Conservation (phyloP, 2,888 invertebrate genomes). For the Myathropa florea region DNA sequence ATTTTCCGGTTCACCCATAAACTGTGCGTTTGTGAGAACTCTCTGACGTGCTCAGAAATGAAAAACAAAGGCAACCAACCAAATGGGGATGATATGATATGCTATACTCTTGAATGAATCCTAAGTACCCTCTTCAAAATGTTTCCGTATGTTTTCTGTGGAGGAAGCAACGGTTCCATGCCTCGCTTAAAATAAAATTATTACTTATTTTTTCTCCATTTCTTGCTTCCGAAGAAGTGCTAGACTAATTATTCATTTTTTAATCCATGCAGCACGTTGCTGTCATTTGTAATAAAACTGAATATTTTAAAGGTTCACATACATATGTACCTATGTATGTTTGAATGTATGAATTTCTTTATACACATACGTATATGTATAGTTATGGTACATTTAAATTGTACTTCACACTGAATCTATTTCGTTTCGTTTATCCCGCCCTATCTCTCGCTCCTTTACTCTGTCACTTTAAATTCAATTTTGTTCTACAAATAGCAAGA, state of each 20-base stretch:
- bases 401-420: constrained; percentile 14
- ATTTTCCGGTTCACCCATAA: constrained; percentile 57
- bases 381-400: constrained; percentile 13
- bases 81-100: constrained; percentile 49
- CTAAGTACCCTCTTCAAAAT: constrained; percentile 64
- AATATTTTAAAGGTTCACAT: constrained; percentile 34
- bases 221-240: constrained; percentile 43
- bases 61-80: constrained; percentile 52
- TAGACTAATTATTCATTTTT: constrained; percentile 61
- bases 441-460: background rate
- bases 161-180: constrained; percentile 28
- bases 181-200: constrained; percentile 51
- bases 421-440: background rate
- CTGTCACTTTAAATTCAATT: constrained; percentile 20
- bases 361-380: background rate
- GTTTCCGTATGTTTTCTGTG: constrained; percentile 55
- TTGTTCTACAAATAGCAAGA: constrained; percentile 20
- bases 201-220: constrained; percentile 29
- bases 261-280: constrained; percentile 55
- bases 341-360: background rate
- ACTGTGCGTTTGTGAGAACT: constrained; percentile 34
- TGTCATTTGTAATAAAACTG: constrained; percentile 53
- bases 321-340: background rate
- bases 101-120: constrained; percentile 58
- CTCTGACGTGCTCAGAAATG: constrained; percentile 39